Base-by-base conservation (phyloP, 2,113 vertebrate genomes). In the Istiophorus platypterus region DNA sequence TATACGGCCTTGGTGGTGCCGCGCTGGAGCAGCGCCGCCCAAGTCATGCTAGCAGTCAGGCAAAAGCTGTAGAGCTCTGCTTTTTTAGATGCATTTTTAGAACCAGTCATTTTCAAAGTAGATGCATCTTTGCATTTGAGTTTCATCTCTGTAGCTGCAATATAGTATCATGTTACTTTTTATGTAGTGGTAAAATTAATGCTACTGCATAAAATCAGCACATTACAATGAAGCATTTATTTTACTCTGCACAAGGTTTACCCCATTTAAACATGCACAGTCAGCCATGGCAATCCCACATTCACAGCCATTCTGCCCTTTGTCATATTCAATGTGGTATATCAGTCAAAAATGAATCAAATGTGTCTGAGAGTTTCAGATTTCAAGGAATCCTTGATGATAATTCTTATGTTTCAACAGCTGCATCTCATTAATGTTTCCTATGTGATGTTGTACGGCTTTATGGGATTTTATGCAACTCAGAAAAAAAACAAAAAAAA, bases 1-100 rank as follows among this genome's bases (percentile, higher is more conserved):
- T 80, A 73, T 67, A 69, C 45, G 80, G 94, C 90, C 91, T 66
- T 70, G 75, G 82, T 79, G 91, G 87, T 91, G 89, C 82, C 63
- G 72, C 84, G 57, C 45, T 81, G 64, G 31, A 83, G 63, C 73
- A 85, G 76, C 5, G 37, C 73, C 84, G 70, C 47, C 26, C 10
- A 15, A 39, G 61, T 87, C 89, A 85, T 83, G 67, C 56, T 76
- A 75, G 72, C 79, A 64, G 67, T 72, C 31, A 72, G 61, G n/a
- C 31, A 59, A 63, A 72, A 68, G 37, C 62, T 59, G 26, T 74
- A 72, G 78, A 71, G 47, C 75, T 72, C 24, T 24, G 62, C 47
- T 72, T 41, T 45, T 17, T 0, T 75, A 49, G 62, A 82, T 37
- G 54, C 61, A 61, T 86, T 15, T 1, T 8, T 62, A 68, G 72